Conservation (phyloP, 2,797 vertebrate species). For the Semotilus atromaculatus region DNA sequence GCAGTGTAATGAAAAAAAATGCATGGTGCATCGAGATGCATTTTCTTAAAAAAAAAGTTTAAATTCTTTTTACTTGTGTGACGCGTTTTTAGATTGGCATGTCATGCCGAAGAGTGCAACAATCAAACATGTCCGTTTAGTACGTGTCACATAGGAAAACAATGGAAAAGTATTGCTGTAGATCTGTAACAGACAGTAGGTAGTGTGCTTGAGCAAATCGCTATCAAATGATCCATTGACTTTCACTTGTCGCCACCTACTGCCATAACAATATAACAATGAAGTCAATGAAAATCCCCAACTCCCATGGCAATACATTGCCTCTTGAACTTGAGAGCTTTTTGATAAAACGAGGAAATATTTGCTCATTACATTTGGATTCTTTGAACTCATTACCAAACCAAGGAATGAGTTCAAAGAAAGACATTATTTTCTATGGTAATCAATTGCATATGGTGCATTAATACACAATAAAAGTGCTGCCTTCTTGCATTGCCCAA, state of each 20-base stretch:
- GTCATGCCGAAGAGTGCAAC: neutral
- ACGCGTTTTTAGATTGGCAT: neutral
- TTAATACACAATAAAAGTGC: neutral
- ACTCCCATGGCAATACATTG: neutral
- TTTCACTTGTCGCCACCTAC: neutral
- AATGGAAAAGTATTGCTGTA: neutral
- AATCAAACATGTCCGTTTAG: neutral
- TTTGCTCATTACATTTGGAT: slow-evolving; percentile 5
- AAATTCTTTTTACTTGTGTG: neutral
- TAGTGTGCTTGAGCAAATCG: neutral
- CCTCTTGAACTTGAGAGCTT: neutral
- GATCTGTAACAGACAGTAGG: too few relatives aligned
- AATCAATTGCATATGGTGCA: neutral
- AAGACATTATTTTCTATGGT: neutral
- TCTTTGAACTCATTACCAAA: too few relatives aligned
- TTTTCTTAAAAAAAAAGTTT: neutral
- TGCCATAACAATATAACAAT: neutral
- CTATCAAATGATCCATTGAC: neutral
- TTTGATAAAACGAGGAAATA: neutral
- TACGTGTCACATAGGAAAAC: neutral
- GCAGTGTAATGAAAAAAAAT: neutral
- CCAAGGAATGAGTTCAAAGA: neutral
- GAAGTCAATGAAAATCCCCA: neutral
- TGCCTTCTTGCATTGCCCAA: neutral
- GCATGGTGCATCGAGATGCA: neutral